A percentile compares a stretch with the other conserved stretches of the same genome.
Conservation (phyloP, 2,888 invertebrate species). For the Tillus elongatus region DNA sequence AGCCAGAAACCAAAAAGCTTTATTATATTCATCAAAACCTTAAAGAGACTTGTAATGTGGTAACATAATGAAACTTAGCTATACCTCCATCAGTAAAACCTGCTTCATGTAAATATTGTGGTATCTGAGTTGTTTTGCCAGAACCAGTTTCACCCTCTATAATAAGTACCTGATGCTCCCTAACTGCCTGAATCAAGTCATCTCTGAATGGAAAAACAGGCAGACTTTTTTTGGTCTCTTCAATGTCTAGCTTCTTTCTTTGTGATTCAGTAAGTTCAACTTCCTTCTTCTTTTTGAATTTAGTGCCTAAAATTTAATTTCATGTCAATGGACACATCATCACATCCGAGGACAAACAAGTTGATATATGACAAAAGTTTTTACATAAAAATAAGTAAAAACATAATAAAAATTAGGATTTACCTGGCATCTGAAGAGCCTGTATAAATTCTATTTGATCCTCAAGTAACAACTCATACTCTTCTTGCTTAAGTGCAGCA, state of each 20-base stretch:
- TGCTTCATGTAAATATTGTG: conserved; percentile 93
- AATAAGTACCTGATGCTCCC: conserved; percentile 78
- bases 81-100: conserved; percentile 69
- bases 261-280: conserved; percentile 57
- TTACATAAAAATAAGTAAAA: not conserved
- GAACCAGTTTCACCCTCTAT: conserved; percentile 98
- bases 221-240: conserved; percentile 84
- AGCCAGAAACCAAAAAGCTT: no score
- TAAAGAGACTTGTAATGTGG: no score
- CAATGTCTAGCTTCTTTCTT: conserved; percentile 69
- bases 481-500: conserved; percentile 54
- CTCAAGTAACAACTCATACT: conserved; percentile 88
- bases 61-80: no score
- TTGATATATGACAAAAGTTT: conserved; percentile 1
- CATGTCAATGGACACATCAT: no score
- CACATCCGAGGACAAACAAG: not conserved
- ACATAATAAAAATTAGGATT: conserved; percentile 4
- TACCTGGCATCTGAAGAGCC: conserved; percentile 69
- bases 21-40: no score
- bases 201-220: conserved; percentile 91
- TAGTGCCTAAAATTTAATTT: conserved; percentile 34
- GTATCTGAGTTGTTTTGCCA: conserved; percentile 98
- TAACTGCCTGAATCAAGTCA: conserved; percentile 84
- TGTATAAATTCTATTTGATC: conserved; percentile 98
- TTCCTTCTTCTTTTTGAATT: conserved; percentile 48